Base-by-base conservation (phyloP, 2,797 vertebrate genomes). In the Characodon lateralis region DNA sequence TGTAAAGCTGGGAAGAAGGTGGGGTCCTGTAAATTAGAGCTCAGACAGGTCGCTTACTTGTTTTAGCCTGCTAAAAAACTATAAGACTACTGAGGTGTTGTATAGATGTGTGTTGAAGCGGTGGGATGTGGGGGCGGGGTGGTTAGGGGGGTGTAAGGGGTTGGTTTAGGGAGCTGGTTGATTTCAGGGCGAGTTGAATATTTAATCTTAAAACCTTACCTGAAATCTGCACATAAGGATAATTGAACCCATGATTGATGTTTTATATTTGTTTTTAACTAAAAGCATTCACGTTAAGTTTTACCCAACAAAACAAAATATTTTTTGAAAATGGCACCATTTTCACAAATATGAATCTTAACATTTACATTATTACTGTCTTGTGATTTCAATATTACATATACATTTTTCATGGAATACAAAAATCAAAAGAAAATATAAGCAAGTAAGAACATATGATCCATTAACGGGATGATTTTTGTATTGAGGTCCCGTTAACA, bases 1-100 rank as follows among this genome's bases (percentile, higher is more conserved):
- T 65, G 46, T 16, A 39, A 0, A 65, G 43, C 48, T 78, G 61
- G 72, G 72, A 71, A 66, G 26, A 58, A 43, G 76, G 74, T 79
- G 22, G 78, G 59, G 74, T 85, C 63, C 79, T 80, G 63, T 77
- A 80, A 84, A 84, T 73, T 74, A 85, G 73, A 85, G 79, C 77
- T 85, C 79, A 76, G 5, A 71, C 48, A 63, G 14, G 48, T 63
- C 71, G 18, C 8, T 26, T 59, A 43, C 24, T 63, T 61, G 24
- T 24, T 71, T 71, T 39, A 74, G 9, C 41, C 1, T 53, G 55
- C 18, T 6, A 58, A 4, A 31, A 68, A n/a, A 72, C 6, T 73
- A 35, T 18, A 58, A 46, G 22, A 69, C 14, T 75, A 59, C 72
- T 73, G 51, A 10, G 6, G 20, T 20, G 18, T 53, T 20, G 51